These are phyloP conservation scores for Pycnomerus fuliginosus DNA, from an alignment of 2,888 invertebrate genomes.

Conservation along the genomic window DNA sequence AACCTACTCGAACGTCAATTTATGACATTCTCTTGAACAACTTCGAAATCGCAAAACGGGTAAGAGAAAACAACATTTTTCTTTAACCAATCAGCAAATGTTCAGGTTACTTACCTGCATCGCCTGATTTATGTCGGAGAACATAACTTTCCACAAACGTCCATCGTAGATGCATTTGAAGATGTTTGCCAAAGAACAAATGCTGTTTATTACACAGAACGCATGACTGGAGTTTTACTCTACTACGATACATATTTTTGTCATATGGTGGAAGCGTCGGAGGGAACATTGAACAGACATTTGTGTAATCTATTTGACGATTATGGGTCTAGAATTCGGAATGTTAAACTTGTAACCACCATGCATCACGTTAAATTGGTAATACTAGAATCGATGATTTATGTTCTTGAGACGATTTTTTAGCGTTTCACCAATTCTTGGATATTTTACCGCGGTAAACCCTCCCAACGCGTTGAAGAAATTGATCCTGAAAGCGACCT, in stretches of 20 bases:
- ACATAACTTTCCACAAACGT: slow-evolving; percentile 23
- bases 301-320: neutral
- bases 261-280: slow-evolving; percentile 54
- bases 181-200: slow-evolving; percentile 4
- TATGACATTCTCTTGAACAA: slow-evolving; percentile 33
- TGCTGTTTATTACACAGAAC: slow-evolving; percentile 6
- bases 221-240: slow-evolving; percentile 53
- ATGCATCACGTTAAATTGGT: slow-evolving; percentile 15
- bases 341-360: slow-evolving; percentile 6
- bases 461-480: slow-evolving; percentile 29
- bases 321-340: neutral
- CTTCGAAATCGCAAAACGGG: slow-evolving; percentile 32
- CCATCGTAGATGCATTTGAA: slow-evolving; percentile 4
- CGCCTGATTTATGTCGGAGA: slow-evolving; percentile 36
- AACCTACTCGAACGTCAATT: slow-evolving; percentile 31
- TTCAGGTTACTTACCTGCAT: slow-evolving; percentile 35
- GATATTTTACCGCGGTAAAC: slow-evolving; percentile 27
- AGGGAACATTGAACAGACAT: slow-evolving; percentile 6
- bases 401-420: slow-evolving; percentile 7
- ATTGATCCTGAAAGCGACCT: slow-evolving; percentile 27
- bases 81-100: slow-evolving; percentile 7
- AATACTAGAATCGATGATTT: neutral
- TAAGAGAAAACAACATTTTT: slow-evolving; percentile 17
- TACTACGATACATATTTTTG: slow-evolving; percentile 57
- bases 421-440: slow-evolving; percentile 35